Conservation (phyloP, 2,888 invertebrate genomes). For the Sesia bembeciformis region DNA sequence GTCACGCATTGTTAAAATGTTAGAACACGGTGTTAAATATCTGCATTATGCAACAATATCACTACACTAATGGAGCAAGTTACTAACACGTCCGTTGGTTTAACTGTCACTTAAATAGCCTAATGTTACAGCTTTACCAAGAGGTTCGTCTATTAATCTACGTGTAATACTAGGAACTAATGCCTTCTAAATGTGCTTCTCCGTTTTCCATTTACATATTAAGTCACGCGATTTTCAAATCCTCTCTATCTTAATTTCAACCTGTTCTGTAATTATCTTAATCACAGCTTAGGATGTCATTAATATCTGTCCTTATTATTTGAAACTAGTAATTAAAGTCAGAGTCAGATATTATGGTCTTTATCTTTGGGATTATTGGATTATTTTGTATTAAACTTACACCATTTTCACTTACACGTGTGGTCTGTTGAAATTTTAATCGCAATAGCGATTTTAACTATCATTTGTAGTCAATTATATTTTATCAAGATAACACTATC, state of each 20-base stretch:
- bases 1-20: too few species aligned
- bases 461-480: too few species aligned
- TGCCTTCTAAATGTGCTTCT: neutral
- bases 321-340: too few species aligned
- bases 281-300: neutral
- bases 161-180: constrained; percentile 1
- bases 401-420: too few species aligned
- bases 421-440: too few species aligned
- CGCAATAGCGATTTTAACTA: too few species aligned
- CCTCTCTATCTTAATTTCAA: neutral
- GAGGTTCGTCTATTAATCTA: neutral
- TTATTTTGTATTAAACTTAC: too few species aligned
- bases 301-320: neutral
- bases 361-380: too few species aligned
- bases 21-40: too few species aligned
- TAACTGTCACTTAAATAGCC: neutral
- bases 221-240: constrained; percentile 14
- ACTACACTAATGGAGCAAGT: neutral
- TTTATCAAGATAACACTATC: too few species aligned
- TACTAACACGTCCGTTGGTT: neutral
- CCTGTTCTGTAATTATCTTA: neutral
- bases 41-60: neutral
- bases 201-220: constrained; percentile 11
- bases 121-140: neutral
- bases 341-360: too few species aligned